Conservation (phyloP, 2,888 invertebrate genomes). For the Drosophila falleni region DNA sequence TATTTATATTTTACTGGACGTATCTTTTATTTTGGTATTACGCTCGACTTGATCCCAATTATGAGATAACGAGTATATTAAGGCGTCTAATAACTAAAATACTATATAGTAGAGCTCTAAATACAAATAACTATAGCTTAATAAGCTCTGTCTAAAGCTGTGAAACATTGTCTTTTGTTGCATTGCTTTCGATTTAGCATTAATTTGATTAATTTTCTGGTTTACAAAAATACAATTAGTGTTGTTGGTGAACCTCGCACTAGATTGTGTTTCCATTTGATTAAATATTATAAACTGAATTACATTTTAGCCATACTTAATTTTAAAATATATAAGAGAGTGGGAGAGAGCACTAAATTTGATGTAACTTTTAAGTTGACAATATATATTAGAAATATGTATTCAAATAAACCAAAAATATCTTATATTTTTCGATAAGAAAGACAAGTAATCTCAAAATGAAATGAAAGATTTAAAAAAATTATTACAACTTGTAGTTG, state of each 20-base stretch:
- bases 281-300: slow-evolving; percentile 34
- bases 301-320: slow-evolving; percentile 44
- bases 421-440: slow-evolving; percentile 7
- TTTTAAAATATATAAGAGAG: slow-evolving; percentile 22
- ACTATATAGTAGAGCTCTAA: slow-evolving; percentile 23
- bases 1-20: slow-evolving; percentile 54
- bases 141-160: slow-evolving; percentile 65
- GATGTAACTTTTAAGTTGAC: slow-evolving; percentile 32
- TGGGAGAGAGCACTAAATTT: slow-evolving; percentile 48
- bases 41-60: slow-evolving; percentile 24
- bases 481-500: slow-evolving; percentile 51
- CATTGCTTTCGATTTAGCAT: slow-evolving; percentile 31
- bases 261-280: slow-evolving; percentile 22
- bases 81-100: slow-evolving; percentile 51
- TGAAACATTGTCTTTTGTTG: slow-evolving; percentile 32
- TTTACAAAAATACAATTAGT: slow-evolving; percentile 48
- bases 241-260: slow-evolving; percentile 53
- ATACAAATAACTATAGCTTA: slow-evolving; percentile 18
- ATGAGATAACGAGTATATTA: slow-evolving; percentile 23
- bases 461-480: slow-evolving; percentile 26
- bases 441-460: slow-evolving; percentile 38
- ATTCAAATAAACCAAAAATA: slow-evolving; percentile 16
- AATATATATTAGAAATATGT: slow-evolving; percentile 23
- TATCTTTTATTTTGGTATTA: slow-evolving; percentile 44
- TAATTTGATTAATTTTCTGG: neutral